Conservation (phyloP, 2,888 invertebrate species). For the Osedax frankpressi region DNA sequence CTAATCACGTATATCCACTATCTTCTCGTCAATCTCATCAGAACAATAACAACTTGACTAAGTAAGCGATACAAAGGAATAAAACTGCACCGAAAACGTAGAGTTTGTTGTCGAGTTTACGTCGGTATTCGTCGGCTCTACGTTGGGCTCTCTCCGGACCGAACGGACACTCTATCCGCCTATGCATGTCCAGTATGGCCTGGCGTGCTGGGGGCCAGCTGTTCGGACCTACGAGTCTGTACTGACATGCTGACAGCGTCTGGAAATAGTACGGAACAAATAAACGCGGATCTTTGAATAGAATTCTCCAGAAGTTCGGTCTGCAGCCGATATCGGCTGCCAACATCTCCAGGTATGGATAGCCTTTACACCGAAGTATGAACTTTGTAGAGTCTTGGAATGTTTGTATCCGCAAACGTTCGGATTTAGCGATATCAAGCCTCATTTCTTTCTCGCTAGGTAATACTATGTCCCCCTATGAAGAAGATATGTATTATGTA, state of each 20-base stretch:
- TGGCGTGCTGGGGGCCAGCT: conserved; percentile 27
- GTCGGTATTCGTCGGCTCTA: too few species aligned
- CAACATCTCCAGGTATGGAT: neutral
- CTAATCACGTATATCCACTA: too few species aligned
- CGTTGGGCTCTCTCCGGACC: neutral
- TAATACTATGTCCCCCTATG: neutral
- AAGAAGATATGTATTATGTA: neutral
- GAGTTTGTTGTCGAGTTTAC: too few species aligned
- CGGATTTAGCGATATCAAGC: neutral
- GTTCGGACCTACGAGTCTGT: conserved; percentile 35
- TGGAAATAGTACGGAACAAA: conserved; percentile 37
- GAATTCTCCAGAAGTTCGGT: neutral
- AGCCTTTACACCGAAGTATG: neutral
- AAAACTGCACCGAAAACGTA: too few species aligned
- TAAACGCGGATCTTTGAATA: conserved; percentile 31
- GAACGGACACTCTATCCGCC: neutral
- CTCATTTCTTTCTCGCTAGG: neutral
- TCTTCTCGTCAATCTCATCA: too few species aligned
- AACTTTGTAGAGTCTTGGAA: neutral
- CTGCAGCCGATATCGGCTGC: neutral
- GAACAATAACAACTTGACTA: too few species aligned
- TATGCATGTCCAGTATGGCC: neutral
- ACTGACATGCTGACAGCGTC: conserved; percentile 40
- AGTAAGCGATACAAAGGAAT: too few species aligned
- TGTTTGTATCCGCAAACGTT: neutral